A percentile compares a stretch with the other conserved stretches of the same genome.
These are phyloP conservation scores for Enteromius radiatus DNA, from an alignment of 2,797 vertebrate genomes.

Conservation along the genomic window DNA sequence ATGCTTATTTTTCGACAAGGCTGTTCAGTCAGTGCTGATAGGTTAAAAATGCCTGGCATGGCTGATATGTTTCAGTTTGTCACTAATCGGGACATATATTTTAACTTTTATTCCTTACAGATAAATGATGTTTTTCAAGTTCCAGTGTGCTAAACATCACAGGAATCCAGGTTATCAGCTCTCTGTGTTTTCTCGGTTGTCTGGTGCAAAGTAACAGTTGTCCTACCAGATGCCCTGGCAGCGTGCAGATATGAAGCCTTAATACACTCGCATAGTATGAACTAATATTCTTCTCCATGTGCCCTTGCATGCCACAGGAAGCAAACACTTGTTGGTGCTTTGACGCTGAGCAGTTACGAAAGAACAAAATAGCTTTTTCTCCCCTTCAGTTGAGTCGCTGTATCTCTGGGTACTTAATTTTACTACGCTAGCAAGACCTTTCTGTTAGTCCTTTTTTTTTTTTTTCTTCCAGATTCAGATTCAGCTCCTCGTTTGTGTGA, in stretches of 20 bases:
- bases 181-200: conserved; percentile 4
- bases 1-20: neutral
- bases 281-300: conserved; percentile 30
- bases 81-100: neutral
- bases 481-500: neutral
- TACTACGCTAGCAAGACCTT: neutral
- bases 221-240: conserved; percentile 41
- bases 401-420: neutral
- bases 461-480: neutral
- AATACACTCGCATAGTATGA: conserved; percentile 38
- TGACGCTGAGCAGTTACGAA: neutral
- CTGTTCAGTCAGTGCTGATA: neutral
- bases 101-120: neutral
- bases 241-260: conserved; percentile 53
- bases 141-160: conserved; percentile 10
- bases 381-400: neutral
- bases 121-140: neutral
- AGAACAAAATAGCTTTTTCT: conserved; percentile 13
- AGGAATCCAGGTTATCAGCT: conserved; percentile 27
- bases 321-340: neutral
- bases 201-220: conserved; percentile 14
- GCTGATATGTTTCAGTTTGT: neutral
- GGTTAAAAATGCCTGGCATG: neutral
- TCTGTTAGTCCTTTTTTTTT: neutral
- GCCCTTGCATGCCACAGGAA: conserved; percentile 37